Evolutionary conservation across 2,113 vertebrate genomes (phyloP).

Genomic region (Misgurnus anguillicaudatus): DNA sequence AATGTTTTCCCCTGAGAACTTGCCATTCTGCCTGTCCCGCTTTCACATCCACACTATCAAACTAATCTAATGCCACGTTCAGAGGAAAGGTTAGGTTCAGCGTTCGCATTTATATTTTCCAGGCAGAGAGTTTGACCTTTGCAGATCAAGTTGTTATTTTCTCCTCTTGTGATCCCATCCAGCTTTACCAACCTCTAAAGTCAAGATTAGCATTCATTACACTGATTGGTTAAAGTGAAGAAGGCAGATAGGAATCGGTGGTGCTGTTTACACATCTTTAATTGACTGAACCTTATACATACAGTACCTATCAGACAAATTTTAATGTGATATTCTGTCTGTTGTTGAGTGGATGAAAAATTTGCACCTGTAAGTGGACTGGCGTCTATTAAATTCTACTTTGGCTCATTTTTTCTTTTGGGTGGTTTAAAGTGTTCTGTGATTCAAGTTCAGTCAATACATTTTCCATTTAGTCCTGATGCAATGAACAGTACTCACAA

Average conservation of each 20-base stretch:
- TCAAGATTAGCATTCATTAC: slow-evolving; percentile 46
- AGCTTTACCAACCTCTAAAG: not conserved
- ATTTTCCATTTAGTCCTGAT: not conserved
- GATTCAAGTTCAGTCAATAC: not conserved
- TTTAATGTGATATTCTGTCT: not conserved
- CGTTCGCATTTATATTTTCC: slow-evolving; percentile 72
- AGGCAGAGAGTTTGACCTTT: slow-evolving; percentile 72
- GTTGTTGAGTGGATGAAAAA: not conserved
- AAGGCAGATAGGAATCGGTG: slow-evolving; percentile 17
- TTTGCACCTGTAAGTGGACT: no score
- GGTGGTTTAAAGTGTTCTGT: not conserved
- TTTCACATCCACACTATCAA: slow-evolving; percentile 62
- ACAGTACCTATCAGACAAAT: not conserved
- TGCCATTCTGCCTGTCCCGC: slow-evolving; percentile 2
- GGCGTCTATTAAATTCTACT: not conserved
- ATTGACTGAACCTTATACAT: slow-evolving; percentile 4
- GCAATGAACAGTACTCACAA: not conserved
- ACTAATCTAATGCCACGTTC: slow-evolving; percentile 74
- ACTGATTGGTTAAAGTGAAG: slow-evolving; percentile 20
- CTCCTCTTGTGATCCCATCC: slow-evolving; percentile 26
- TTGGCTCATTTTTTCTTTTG: not conserved
- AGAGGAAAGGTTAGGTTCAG: slow-evolving; percentile 76
- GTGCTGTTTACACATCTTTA: slow-evolving; percentile 1
- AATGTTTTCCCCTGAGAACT: slow-evolving; percentile 52
- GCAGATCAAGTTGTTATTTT: slow-evolving; percentile 59